phyloP scores from a whole-genome alignment of 2,113 vertebrate genomes.

The Pomatostomus ruficeps region DNA sequence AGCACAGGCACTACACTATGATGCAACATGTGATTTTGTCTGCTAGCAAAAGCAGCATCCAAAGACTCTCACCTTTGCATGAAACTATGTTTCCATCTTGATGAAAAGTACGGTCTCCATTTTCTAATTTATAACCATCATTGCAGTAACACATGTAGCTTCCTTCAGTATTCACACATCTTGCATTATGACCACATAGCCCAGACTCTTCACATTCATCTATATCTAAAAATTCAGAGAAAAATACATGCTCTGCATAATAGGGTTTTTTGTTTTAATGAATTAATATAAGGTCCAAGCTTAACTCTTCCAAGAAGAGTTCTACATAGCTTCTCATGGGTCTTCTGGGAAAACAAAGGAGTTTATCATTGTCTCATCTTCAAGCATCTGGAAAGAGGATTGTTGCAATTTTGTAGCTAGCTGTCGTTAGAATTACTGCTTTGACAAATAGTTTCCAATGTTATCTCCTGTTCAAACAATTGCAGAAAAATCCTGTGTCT shows the following conservation, averaged over 20 bases:
- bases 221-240: conserved; percentile 72
- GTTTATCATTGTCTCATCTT: not conserved
- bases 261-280: not conserved
- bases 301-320: not conserved
- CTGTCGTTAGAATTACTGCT: not conserved
- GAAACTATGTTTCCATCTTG: conserved; percentile 48
- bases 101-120: conserved; percentile 74
- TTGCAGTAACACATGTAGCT: conserved; percentile 83
- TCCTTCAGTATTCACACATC: conserved; percentile 80
- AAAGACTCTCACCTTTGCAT: conserved; percentile 77
- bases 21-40: not conserved
- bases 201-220: conserved; percentile 80
- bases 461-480: not conserved
- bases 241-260: not conserved
- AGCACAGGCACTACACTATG: not conserved
- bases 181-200: conserved; percentile 78
- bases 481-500: not conserved
- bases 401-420: not conserved
- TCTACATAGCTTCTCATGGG: not conserved
- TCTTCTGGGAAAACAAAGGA: not conserved
- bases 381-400: not conserved
- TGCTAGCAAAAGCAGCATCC: not conserved
- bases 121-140: conserved; percentile 76
- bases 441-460: not conserved
- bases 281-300: not conserved